These are phyloP conservation scores for Eupsilia transversa DNA, from an alignment of 2,888 invertebrate genomes.

Conservation along the genomic window DNA sequence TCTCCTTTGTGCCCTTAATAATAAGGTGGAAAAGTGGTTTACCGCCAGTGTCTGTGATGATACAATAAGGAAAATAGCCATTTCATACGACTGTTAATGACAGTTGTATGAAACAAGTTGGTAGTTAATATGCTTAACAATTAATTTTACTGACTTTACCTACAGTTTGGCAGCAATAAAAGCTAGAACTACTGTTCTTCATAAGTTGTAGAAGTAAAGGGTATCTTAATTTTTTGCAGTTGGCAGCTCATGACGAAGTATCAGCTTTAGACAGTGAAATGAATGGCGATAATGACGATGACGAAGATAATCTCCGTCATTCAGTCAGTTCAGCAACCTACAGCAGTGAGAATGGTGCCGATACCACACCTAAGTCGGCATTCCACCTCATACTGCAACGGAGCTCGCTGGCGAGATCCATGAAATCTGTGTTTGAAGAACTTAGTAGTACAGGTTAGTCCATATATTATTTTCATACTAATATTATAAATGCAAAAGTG, in stretches of 20 bases:
- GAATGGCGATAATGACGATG: conserved; percentile 85
- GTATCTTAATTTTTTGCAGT: conserved; percentile 70
- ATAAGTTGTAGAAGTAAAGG: neutral
- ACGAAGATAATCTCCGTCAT: conserved; percentile 83
- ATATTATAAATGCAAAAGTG: conserved; percentile 1
- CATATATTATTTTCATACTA: neutral
- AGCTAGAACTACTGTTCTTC: neutral
- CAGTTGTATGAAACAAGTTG: neutral
- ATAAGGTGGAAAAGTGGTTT: no score
- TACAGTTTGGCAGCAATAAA: neutral
- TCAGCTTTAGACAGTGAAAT: conserved; percentile 88
- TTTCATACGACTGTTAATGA: neutral
- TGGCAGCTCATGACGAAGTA: conserved; percentile 91
- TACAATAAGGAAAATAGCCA: no score
- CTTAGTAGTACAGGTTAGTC: conserved; percentile 91
- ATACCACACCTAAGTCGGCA: conserved; percentile 90
- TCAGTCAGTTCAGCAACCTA: conserved; percentile 83
- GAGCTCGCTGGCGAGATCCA: conserved; percentile 95
- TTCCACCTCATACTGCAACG: conserved; percentile 95
- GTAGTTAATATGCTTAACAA: neutral
- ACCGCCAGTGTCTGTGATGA: no score
- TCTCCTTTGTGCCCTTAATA: no score
- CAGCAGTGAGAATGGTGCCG: conserved; percentile 74
- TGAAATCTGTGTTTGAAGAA: conserved; percentile 95
- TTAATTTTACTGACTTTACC: neutral